Evolutionary conservation across 2,797 vertebrate genomes (phyloP), one percentile per base, ranked within the genome.

Genomic region (Picus viridis): DNA sequence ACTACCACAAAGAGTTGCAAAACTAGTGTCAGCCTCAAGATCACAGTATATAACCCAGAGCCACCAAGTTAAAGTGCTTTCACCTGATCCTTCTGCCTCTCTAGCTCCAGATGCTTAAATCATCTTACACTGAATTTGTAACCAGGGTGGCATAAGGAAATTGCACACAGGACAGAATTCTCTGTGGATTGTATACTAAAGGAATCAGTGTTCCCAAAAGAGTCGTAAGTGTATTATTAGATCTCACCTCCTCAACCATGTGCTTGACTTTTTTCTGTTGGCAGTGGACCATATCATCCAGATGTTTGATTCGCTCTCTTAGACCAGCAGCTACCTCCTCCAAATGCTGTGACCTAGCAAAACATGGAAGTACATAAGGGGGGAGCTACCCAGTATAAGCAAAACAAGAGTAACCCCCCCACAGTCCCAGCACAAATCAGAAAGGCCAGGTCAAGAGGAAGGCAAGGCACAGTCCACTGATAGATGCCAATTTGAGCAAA

Each of bases 281-380:
- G 96, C 99, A 99, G 94, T 99, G 99, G 71, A 99, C 99, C 99
- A 99, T 99, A 95, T 99, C 99, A 68, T 99, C 99, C 62, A 99
- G 97, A 93, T 99, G 99, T 87, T 98, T 98, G 97, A 99, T 99
- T 73, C 99, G 96, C 91, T 99, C 99, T 24, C 98, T 98, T 74
- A 99, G 98, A 90, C 98, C 98, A 63, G 96, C 97, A 3, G 97
- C 97, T 41, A 98, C 98, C 59, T 97, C 97, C 92, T 99, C 98
- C 97, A 99, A 94, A 88, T 98, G 97, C 94, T 98, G 98, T 13
- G 98, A 98, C 97, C 99, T 99, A 89, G 77, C 69, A 65, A 23
- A 65, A 67, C 51, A 30, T 1, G 39, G 59, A 91, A 73, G 47
- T 14, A 23, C 12, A 0, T 64, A 41, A 93, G 68, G n/a, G 20